Evolutionary conservation across 1,140 invertebrate genomes (phyloP).

Genomic region (Araneus ventricosus): DNA sequence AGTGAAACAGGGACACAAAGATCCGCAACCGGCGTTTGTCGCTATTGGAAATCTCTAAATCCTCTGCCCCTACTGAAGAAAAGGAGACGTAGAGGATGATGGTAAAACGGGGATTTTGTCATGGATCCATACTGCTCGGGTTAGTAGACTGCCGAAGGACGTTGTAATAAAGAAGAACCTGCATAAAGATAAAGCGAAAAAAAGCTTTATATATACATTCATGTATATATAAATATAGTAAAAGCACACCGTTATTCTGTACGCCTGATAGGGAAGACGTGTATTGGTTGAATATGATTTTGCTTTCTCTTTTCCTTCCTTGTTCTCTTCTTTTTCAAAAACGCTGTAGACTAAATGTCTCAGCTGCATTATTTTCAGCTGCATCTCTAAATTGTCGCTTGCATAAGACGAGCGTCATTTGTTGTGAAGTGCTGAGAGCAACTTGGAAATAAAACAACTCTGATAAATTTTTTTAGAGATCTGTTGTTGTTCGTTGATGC

Average conservation of each 20-base stretch:
- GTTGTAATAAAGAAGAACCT: slow-evolving; percentile 45
- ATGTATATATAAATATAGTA: neutral
- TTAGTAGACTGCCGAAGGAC: slow-evolving; percentile 39
- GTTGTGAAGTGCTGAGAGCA: no score
- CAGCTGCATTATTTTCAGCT: neutral
- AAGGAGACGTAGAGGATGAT: slow-evolving; percentile 6
- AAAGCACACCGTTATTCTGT: neutral
- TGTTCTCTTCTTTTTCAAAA: neutral
- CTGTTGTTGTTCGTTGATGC: no score
- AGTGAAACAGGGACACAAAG: slow-evolving; percentile 15
- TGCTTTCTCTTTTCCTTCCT: neutral
- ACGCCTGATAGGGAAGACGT: neutral
- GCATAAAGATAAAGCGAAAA: slow-evolving; percentile 41
- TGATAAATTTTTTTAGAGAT: no score
- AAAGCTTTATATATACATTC: neutral
- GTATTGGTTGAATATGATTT: slow-evolving; percentile 17
- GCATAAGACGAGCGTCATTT: no score
- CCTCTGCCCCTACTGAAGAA: neutral
- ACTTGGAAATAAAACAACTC: no score
- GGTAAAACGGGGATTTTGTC: slow-evolving; percentile 50
- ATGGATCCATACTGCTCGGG: slow-evolving; percentile 56
- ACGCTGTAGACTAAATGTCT: neutral
- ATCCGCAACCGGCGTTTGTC: slow-evolving; percentile 27
- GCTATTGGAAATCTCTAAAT: slow-evolving; percentile 69
- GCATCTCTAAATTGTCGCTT: neutral